Base-by-base conservation (phyloP, 1,140 invertebrate genomes). In the Rhagoletis pomonella region DNA sequence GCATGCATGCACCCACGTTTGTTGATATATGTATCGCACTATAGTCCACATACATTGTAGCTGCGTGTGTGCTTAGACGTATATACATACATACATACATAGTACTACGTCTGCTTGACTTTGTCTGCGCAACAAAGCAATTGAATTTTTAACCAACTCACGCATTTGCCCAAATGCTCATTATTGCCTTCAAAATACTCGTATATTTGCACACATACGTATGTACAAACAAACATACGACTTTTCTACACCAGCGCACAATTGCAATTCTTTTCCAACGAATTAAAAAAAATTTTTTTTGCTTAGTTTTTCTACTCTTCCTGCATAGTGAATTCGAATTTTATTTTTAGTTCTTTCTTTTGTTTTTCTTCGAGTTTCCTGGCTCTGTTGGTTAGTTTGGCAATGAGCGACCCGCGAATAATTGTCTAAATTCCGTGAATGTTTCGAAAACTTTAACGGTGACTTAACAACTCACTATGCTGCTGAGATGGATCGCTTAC, bases 81-180 rank as follows among this genome's bases (percentile, higher is more conserved):
- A 14, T n/a, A 4, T 12, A 14, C 60, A 1, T 62, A 62, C 6
- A n/a, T 12, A 14, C 60, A 62, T 62, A 9, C 17, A n/a, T 17
- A n/a, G 4, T 1, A 62, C 17, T 1, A 12, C n/a, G 73, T 5
- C 73, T 19, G 47, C 17, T n/a, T 81, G 47, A 81, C 73, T 81
- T 50, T 81, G 73, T 55, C 10, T 81, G 47, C 44, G 44, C 17
- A 12, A 55, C 14, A 81, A 55, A 14, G 47, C 73, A 81, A 81
- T 81, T 81, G 73, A 42, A 81, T 81, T 81, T 81, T 50, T 19
- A 81, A 81, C 47, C 73, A 81, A 81, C 73, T 81, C 73, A 81
- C 73, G 73, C 73, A 81, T 81, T 50, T 29, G 73, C 47, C 58
- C 73, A 81, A 81, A 55, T 42, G 44, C 42, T 81, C 73, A 81